Conservation (phyloP, 2,113 vertebrate genomes). For the Halcyon senegalensis region DNA sequence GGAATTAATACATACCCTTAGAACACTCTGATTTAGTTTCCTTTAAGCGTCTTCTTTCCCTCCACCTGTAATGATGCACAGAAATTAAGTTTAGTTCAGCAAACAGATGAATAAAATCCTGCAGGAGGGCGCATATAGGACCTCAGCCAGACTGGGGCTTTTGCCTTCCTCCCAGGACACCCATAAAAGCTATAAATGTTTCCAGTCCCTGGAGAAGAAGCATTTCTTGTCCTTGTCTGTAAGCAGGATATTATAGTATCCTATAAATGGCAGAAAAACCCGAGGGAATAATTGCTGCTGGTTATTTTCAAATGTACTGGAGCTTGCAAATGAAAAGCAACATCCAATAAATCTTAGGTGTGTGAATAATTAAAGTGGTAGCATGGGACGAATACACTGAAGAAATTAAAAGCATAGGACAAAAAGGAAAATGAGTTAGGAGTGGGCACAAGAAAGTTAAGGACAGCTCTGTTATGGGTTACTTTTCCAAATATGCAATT, state of each 20-base stretch:
- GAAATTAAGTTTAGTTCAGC: background rate
- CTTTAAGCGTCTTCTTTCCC: background rate
- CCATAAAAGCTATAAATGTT: background rate
- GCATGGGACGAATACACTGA: background rate
- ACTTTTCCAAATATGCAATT: background rate
- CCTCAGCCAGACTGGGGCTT: background rate
- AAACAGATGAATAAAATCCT: background rate
- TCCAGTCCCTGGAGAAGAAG: background rate
- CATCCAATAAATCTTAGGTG: background rate
- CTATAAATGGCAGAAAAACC: background rate
- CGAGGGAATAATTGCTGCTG: background rate
- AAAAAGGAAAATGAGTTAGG: background rate
- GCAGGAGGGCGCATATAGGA: background rate
- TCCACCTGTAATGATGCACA: background rate
- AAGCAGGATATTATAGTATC: background rate
- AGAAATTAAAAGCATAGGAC: background rate
- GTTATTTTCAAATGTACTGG: background rate
- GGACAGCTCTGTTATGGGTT: background rate
- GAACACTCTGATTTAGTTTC: background rate
- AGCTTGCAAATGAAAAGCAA: slow-evolving; percentile 23
- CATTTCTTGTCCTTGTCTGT: background rate
- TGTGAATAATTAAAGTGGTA: background rate
- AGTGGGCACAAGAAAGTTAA: background rate
- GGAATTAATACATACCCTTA: background rate
- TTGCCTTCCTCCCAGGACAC: background rate